Evolutionary conservation across 2,888 invertebrate species (phyloP).

Genomic region (Micoletzkya japonica): DNA sequence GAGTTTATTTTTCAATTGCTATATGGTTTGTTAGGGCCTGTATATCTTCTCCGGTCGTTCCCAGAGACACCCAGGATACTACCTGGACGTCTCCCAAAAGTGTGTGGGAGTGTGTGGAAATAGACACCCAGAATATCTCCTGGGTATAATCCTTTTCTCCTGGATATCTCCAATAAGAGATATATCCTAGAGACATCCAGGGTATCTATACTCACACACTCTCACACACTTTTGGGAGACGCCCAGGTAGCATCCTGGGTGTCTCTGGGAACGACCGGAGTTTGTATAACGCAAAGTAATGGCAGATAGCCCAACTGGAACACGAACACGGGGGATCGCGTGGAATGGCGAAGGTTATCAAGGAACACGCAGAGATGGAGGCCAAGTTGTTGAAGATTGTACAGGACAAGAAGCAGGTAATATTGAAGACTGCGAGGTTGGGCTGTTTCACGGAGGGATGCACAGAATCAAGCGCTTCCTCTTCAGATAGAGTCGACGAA

Average conservation of each 20-base stretch:
- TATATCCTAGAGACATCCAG: too few species aligned
- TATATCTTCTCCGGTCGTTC: neutral
- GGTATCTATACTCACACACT: too few species aligned
- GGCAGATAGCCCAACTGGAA: constrained; percentile 47
- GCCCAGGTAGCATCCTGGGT: too few species aligned
- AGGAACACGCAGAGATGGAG: constrained; percentile 45
- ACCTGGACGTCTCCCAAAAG: too few species aligned
- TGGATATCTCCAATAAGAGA: neutral
- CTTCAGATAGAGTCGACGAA: constrained; percentile 48
- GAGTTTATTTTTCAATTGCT: neutral
- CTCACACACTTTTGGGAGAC: too few species aligned
- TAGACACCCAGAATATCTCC: neutral
- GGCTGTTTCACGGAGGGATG: neutral
- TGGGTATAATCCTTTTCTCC: too few species aligned
- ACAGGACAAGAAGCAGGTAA: constrained; percentile 53
- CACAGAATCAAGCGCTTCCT: neutral
- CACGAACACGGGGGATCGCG: constrained; percentile 32
- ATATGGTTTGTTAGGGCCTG: neutral
- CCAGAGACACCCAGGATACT: too few species aligned
- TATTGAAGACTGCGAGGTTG: neutral
- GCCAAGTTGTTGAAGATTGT: constrained; percentile 39
- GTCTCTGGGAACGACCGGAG: too few species aligned
- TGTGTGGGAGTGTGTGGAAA: neutral
- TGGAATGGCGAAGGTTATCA: constrained; percentile 33
- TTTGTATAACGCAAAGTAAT: neutral